phyloP scores from a whole-genome alignment of 2,113 vertebrate species.

The Ciconia maguari region DNA sequence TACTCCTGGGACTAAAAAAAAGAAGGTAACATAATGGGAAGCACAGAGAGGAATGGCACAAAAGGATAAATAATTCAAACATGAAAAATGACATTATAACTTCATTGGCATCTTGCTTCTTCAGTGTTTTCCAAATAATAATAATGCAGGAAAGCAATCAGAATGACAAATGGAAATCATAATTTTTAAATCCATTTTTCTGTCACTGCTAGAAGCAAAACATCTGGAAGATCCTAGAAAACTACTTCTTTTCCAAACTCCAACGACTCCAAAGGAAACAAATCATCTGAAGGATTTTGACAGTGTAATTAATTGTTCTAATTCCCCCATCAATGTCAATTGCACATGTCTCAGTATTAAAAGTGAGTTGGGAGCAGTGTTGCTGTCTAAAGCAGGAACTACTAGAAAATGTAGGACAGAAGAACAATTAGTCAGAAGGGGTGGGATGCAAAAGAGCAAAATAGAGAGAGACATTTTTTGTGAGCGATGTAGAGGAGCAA shows the following conservation, averaged over 20 bases:
- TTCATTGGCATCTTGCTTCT: neutral
- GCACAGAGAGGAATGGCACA: neutral
- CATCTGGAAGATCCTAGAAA: constrained; percentile 36
- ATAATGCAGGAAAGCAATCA: neutral
- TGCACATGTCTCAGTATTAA: neutral
- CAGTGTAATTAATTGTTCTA: neutral
- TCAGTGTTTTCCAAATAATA: neutral
- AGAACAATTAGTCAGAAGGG: neutral
- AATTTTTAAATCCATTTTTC: neutral
- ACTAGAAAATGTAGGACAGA: neutral
- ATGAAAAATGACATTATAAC: neutral
- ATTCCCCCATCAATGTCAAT: neutral
- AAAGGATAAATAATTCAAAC: neutral
- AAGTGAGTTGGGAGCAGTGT: neutral
- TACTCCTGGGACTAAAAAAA: neutral
- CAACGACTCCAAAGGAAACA: neutral
- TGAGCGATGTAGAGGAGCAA: neutral
- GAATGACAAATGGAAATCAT: neutral
- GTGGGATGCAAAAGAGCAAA: neutral
- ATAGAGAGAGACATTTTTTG: neutral
- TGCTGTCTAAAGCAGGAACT: neutral
- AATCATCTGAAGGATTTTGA: neutral
- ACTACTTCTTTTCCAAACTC: neutral
- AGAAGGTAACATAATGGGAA: neutral
- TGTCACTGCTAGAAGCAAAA: neutral